phyloP scores from a whole-genome alignment of 2,888 invertebrate genomes.

The Tanytarsus gracilentus region DNA sequence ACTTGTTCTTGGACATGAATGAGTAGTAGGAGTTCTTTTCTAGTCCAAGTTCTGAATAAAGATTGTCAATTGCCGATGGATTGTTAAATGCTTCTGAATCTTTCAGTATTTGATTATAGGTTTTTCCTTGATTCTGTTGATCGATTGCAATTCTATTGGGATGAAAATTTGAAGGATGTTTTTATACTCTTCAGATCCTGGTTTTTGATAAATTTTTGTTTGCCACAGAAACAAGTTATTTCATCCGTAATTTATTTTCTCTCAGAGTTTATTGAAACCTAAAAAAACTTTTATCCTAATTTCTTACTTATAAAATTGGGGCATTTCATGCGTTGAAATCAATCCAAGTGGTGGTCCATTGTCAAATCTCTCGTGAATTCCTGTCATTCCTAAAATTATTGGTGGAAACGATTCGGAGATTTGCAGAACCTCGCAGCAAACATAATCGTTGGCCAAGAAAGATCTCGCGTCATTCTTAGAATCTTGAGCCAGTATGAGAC shows the following conservation, averaged over 20 bases:
- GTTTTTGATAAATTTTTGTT: neutral
- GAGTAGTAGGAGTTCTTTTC: constrained; percentile 37
- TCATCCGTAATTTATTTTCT: neutral
- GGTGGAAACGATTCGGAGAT: constrained; percentile 79
- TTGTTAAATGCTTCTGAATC: constrained; percentile 80
- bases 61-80: constrained; percentile 77
- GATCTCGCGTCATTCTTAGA: constrained; percentile 67
- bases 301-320: constrained; percentile 72
- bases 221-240: neutral
- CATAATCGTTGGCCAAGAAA: constrained; percentile 73
- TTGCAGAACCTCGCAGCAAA: constrained; percentile 82
- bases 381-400: constrained; percentile 80
- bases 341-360: constrained; percentile 70
- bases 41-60: constrained; percentile 59
- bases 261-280: neutral
- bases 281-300: neutral
- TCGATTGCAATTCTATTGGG: constrained; percentile 65
- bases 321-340: constrained; percentile 72
- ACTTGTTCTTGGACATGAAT: constrained; percentile 53
- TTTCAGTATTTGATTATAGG: constrained; percentile 71
- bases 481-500: constrained; percentile 52
- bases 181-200: neutral
- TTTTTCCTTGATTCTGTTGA: constrained; percentile 68
- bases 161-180: constrained; percentile 32
- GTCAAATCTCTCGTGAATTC: constrained; percentile 58